These are phyloP conservation scores for Sebastes melanostomus DNA, from an alignment of 2,797 vertebrate genomes.

Conservation along the genomic window DNA sequence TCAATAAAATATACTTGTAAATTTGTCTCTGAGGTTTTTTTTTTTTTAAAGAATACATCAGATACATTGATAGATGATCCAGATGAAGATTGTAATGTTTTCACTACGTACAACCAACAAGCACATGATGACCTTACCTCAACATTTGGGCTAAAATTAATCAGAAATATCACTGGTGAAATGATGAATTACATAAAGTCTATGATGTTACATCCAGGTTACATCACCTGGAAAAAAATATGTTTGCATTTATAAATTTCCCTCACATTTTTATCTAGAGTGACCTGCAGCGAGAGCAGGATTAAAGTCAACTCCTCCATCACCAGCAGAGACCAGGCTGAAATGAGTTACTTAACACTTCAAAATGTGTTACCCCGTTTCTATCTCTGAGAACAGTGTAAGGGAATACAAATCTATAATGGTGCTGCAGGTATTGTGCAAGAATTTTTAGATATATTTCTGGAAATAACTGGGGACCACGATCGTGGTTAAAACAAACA, in stretches of 20 bases:
- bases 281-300: not conserved
- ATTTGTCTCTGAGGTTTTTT: slow-evolving; percentile 12
- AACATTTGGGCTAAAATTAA: not conserved
- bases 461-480: not conserved
- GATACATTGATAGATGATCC: not conserved
- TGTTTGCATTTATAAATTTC: not conserved
- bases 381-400: not conserved
- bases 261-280: not conserved
- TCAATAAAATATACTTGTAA: slow-evolving; percentile 76
- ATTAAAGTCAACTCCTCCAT: not conserved
- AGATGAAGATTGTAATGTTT: not conserved
- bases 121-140: too few species aligned
- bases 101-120: not conserved
- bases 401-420: not conserved
- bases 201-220: slow-evolving; percentile 29
- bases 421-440: not conserved
- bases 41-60: not conserved
- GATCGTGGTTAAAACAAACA: not conserved
- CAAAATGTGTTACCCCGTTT: not conserved
- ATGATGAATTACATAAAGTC: not conserved
- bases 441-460: not conserved
- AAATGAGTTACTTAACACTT: not conserved
- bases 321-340: not conserved
- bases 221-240: slow-evolving; percentile 19
- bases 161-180: not conserved